Percentiles rank a stretch among this genome's conserved stretches.
Conservation (phyloP, 2,888 invertebrate species). For the Brachycybe producta region DNA sequence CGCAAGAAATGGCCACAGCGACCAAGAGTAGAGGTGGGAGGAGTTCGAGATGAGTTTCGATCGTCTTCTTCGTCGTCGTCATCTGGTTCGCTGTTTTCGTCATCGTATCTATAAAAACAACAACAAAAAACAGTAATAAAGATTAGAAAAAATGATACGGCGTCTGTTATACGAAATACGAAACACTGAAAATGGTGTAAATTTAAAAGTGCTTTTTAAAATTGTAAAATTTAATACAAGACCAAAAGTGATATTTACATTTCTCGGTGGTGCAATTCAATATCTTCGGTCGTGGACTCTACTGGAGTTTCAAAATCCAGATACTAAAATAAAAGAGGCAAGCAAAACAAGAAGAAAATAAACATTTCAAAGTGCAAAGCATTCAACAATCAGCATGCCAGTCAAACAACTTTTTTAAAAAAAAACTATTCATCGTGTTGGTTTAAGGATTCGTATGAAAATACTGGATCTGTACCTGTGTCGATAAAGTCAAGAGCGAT, state of each 20-base stretch:
- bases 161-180: not conserved
- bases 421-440: too few relatives aligned
- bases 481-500: constrained; percentile 10
- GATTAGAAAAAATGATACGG: too few relatives aligned
- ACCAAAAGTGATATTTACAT: constrained; percentile 15
- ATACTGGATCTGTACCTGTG: too few relatives aligned
- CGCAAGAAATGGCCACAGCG: constrained; percentile 55
- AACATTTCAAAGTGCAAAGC: constrained; percentile 11
- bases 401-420: too few relatives aligned
- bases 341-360: constrained; percentile 26
- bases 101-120: not conserved
- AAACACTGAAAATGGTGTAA: constrained; percentile 5
- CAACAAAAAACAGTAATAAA: not conserved
- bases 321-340: constrained; percentile 30
- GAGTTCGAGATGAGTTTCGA: not conserved
- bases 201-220: not conserved
- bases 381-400: not conserved
- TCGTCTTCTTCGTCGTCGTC: not conserved
- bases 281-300: constrained; percentile 12
- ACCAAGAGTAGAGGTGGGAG: not conserved
- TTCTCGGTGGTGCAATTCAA: constrained; percentile 7
- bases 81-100: not conserved
- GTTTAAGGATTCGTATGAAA: too few relatives aligned
- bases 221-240: constrained; percentile 4
- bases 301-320: constrained; percentile 11